phyloP scores from a whole-genome alignment of 2,113 vertebrate species.

The Raphicerus campestris region DNA sequence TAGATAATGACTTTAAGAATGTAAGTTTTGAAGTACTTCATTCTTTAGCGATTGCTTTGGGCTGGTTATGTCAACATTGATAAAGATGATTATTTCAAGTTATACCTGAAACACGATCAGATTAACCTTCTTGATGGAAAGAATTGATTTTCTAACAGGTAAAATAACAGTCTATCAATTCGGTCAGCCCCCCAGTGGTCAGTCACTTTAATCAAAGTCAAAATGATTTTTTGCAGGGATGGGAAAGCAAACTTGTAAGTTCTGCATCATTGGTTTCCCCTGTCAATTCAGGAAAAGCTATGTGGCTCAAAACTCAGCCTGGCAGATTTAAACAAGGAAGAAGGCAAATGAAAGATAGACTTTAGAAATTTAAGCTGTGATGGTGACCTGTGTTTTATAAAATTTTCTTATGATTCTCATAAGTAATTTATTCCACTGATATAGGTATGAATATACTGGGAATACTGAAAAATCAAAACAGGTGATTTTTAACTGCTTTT shows the following conservation, averaged over 20 bases:
- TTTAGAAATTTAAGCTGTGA: slow-evolving; percentile 18
- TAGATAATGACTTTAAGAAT: not conserved
- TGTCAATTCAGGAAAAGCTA: not conserved
- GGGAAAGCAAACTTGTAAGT: slow-evolving; percentile 1
- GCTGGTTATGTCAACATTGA: not conserved
- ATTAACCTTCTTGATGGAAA: slow-evolving; percentile 2
- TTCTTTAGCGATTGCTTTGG: not conserved
- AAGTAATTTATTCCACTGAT: slow-evolving; percentile 3
- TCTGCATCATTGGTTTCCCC: not conserved
- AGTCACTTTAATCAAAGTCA: slow-evolving; percentile 45
- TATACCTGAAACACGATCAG: not conserved
- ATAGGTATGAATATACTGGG: slow-evolving; percentile 1
- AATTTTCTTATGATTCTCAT: not conserved
- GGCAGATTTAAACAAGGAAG: not conserved
- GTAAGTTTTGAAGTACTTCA: slow-evolving; percentile 7
- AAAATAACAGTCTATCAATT: slow-evolving; percentile 28
- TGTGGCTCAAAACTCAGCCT: not conserved
- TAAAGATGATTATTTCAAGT: slow-evolving; percentile 24
- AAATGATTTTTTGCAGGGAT: not conserved
- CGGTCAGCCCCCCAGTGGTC: not conserved
- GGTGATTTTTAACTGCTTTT: not conserved
- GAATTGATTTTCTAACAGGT: slow-evolving; percentile 42
- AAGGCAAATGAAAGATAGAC: not conserved
- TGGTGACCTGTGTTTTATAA: not conserved
- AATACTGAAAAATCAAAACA: not conserved